phyloP scores from a whole-genome alignment of 2,797 vertebrate species.

The Chaetophractus vellerosus region DNA sequence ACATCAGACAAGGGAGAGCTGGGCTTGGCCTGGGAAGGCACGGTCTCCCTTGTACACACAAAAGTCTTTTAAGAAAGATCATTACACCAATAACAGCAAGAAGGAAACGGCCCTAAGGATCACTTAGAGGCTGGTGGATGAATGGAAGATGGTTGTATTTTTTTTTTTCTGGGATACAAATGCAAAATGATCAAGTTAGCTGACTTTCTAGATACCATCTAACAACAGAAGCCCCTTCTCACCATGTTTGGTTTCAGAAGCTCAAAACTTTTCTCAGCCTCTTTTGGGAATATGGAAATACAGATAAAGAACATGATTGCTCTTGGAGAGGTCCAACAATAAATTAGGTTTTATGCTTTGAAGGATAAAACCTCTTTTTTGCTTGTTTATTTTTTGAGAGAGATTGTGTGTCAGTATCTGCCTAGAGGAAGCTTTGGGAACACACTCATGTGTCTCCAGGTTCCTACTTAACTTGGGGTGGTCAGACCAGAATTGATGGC shows the following conservation, averaged over 20 bases:
- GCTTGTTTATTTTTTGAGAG: conserved; percentile 5
- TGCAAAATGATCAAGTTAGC: neutral
- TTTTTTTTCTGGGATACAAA: neutral
- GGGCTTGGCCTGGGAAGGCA: conserved; percentile 54
- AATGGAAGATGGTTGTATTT: neutral
- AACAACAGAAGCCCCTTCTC: neutral
- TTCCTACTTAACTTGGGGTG: neutral
- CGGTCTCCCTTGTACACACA: conserved; percentile 55
- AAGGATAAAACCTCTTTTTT: neutral
- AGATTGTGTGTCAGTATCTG: neutral
- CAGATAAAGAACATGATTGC: neutral
- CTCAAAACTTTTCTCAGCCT: neutral
- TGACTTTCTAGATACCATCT: neutral
- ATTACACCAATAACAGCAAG: conserved; percentile 68
- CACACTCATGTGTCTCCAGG: neutral
- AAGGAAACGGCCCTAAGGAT: conserved; percentile 50
- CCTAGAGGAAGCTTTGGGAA: conserved; percentile 9
- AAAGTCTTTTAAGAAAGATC: conserved; percentile 71
- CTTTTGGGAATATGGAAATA: neutral
- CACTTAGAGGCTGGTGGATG: neutral
- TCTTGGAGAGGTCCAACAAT: conserved; percentile 48
- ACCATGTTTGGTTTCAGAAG: neutral
- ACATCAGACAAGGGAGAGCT: conserved; percentile 17
- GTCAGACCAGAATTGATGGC: neutral
- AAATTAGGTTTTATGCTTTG: conserved; percentile 32